Evolutionary conservation across 2,888 invertebrate genomes (phyloP).

Genomic region (Zootermopsis nevadensis): DNA sequence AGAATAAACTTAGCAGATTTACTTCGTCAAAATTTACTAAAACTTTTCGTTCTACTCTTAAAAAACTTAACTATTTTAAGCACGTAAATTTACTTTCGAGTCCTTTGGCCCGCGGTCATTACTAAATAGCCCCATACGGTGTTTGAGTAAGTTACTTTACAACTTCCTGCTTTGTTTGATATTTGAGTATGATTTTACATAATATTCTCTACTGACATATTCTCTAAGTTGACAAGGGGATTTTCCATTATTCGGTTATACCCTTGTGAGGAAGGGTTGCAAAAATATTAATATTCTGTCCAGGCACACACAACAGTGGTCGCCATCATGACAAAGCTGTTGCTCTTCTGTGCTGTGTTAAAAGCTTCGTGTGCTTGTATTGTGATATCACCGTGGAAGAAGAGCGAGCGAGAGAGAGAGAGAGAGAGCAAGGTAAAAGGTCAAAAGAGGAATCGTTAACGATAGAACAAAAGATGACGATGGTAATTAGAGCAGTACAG

Average conservation of each 20-base stretch:
- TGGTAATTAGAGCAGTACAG: conserved; percentile 39
- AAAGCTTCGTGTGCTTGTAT: neutral
- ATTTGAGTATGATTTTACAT: too few relatives aligned
- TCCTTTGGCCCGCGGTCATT: too few relatives aligned
- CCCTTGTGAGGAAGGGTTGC: neutral
- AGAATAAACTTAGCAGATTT: too few relatives aligned
- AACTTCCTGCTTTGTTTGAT: too few relatives aligned
- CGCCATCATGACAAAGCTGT: neutral
- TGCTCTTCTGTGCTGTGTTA: neutral
- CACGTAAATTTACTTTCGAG: too few relatives aligned
- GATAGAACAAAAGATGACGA: conserved; percentile 41
- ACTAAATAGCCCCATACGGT: too few relatives aligned
- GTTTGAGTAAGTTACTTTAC: too few relatives aligned
- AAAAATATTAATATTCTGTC: neutral
- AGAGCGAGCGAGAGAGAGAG: conserved; percentile 12
- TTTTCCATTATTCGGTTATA: neutral
- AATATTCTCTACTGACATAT: too few relatives aligned
- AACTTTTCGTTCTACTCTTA: too few relatives aligned
- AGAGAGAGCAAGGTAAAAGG: conserved; percentile 27
- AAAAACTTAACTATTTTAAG: too few relatives aligned
- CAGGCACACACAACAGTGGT: neutral
- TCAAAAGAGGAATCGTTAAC: conserved; percentile 42
- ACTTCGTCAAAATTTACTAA: too few relatives aligned
- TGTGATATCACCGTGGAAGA: conserved; percentile 5
- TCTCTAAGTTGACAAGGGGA: neutral